A percentile compares a stretch with the other conserved stretches of the same genome.
phyloP scores from a whole-genome alignment of 1,140 invertebrate species.

The Eufriesea mexicana region DNA sequence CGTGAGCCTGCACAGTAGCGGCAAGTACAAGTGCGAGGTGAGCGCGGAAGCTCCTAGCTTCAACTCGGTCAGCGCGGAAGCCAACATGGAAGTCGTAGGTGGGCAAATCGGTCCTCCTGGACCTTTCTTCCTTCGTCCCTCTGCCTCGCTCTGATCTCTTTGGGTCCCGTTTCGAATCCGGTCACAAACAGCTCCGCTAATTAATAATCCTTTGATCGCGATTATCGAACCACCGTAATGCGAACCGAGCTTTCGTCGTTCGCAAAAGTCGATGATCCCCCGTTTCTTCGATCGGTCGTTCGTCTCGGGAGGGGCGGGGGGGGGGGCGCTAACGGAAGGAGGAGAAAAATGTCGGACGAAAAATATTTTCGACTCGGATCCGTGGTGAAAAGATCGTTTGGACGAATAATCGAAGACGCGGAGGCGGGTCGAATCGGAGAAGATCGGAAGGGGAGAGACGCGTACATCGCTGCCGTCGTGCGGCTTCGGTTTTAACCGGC shows the following conservation, averaged over 20 bases:
- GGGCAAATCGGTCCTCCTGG: constrained; percentile 73
- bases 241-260: constrained; percentile 42
- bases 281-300: too few relatives aligned
- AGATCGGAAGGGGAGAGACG: constrained; percentile 36
- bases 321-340: too few relatives aligned
- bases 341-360: too few relatives aligned
- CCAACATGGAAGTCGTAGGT: constrained; percentile 89
- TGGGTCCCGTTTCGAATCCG: neutral
- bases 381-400: too few relatives aligned
- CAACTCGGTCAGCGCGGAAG: constrained; percentile 86
- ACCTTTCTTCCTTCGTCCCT: too few relatives aligned
- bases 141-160: neutral
- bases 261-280: too few relatives aligned
- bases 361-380: neutral
- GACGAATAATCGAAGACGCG: neutral
- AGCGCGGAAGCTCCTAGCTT: constrained; percentile 90
- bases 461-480: constrained; percentile 12
- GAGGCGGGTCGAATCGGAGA: too few relatives aligned
- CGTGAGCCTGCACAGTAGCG: constrained; percentile 86
- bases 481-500: constrained; percentile 6
- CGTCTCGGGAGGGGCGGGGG: too few relatives aligned
- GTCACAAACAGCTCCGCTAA: constrained; percentile 35
- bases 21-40: constrained; percentile 89
- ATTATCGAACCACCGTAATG: constrained; percentile 47
- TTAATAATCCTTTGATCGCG: constrained; percentile 66